phyloP scores from a whole-genome alignment of 2,797 vertebrate species.

The Argentina silus region DNA sequence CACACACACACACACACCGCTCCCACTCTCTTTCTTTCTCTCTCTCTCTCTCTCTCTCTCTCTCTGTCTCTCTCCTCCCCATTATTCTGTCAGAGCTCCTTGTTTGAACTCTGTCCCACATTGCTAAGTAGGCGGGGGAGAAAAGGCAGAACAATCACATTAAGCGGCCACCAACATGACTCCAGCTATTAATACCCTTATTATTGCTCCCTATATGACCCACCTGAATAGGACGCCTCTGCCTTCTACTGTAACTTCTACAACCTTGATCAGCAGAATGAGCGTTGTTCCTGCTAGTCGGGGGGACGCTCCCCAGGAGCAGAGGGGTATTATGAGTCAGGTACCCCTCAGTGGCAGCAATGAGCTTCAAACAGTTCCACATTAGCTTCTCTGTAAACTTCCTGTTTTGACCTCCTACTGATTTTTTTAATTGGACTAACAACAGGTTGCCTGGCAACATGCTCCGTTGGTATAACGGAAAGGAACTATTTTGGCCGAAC shows the following conservation, averaged over 20 bases:
- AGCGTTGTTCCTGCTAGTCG: not conserved
- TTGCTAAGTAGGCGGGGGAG: conserved; percentile 64
- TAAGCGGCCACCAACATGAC: conserved; percentile 71
- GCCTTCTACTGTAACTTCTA: too few relatives aligned
- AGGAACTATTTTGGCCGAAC: too few relatives aligned
- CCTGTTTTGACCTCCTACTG: too few relatives aligned
- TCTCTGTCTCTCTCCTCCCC: not conserved
- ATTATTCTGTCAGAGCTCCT: conserved; percentile 66
- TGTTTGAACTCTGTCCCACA: conserved; percentile 78
- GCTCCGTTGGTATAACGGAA: too few relatives aligned
- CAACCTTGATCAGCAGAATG: not conserved
- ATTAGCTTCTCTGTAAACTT: too few relatives aligned
- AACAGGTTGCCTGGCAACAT: too few relatives aligned
- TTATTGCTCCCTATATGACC: conserved; percentile 54
- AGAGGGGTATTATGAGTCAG: too few relatives aligned
- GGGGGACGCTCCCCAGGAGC: too few relatives aligned
- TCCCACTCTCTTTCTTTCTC: not conserved
- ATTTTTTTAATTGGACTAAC: too few relatives aligned
- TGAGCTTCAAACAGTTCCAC: too few relatives aligned
- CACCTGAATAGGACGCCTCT: conserved; percentile 9
- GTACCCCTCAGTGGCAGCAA: too few relatives aligned
- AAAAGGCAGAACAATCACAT: conserved; percentile 76
- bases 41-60: conserved; percentile 59
- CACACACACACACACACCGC: too few relatives aligned
- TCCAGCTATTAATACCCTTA: conserved; percentile 54